Conservation (phyloP, 2,113 vertebrate species). For the Polypterus bichir region DNA sequence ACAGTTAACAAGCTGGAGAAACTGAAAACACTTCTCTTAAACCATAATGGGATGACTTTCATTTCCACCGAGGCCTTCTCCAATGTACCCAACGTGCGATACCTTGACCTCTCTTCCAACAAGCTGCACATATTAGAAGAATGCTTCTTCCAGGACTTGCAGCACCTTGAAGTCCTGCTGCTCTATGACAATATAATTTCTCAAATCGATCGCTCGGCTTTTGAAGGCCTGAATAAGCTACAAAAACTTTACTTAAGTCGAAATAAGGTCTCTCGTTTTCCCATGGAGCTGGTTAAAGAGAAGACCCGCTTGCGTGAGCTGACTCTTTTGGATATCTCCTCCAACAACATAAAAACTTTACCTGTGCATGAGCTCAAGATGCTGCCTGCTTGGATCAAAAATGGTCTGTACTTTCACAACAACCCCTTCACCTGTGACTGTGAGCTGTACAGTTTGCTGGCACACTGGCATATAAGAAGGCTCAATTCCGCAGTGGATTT, state of each 20-base stretch:
- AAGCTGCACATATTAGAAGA: slow-evolving; percentile 64
- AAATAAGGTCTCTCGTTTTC: slow-evolving; percentile 80
- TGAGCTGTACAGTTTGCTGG: slow-evolving; percentile 70
- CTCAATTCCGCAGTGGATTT: slow-evolving; percentile 79
- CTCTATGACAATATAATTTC: slow-evolving; percentile 84
- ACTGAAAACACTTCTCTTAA: slow-evolving; percentile 76
- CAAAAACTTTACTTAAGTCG: slow-evolving; percentile 91
- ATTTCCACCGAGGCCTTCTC: slow-evolving; percentile 79
- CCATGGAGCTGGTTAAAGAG: slow-evolving; percentile 72
- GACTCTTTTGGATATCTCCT: slow-evolving; percentile 75
- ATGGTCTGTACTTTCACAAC: slow-evolving; percentile 84
- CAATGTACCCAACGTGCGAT: slow-evolving; percentile 65
- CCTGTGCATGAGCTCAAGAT: slow-evolving; percentile 57
- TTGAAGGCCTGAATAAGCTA: slow-evolving; percentile 58
- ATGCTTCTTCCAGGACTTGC: slow-evolving; percentile 71
- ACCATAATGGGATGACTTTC: slow-evolving; percentile 76
- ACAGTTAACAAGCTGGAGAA: slow-evolving; percentile 52
- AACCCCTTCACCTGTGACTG: slow-evolving; percentile 77
- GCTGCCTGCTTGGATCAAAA: slow-evolving; percentile 77
- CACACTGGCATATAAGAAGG: slow-evolving; percentile 67
- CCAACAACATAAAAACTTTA: slow-evolving; percentile 69
- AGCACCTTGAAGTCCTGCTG: slow-evolving; percentile 73
- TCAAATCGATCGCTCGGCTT: slow-evolving; percentile 72
- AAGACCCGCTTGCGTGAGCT: slow-evolving; percentile 62
- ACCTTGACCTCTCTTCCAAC: slow-evolving; percentile 88